Evolutionary conservation across 2,113 vertebrate species (phyloP).

Genomic region (Dasyprocta punctata): DNA sequence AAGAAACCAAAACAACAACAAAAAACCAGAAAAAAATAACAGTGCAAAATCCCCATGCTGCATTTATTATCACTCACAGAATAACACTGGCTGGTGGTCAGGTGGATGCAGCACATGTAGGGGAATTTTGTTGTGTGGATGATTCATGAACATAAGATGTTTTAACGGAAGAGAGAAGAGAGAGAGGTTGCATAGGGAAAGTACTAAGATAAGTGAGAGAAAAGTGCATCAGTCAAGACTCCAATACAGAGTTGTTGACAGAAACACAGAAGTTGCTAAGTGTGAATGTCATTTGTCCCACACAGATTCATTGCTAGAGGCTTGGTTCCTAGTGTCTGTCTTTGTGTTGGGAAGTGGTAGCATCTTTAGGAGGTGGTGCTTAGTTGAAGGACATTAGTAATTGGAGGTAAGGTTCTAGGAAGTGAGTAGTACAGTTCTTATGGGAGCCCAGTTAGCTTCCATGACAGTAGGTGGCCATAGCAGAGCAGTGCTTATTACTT

Average conservation of each 20-base stretch:
- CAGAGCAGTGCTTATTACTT: background rate
- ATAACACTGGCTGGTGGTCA: background rate
- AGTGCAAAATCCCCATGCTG: background rate
- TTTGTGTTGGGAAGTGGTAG: background rate
- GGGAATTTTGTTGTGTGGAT: background rate
- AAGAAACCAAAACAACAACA: too few species aligned
- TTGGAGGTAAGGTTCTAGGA: too few species aligned
- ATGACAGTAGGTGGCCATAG: too few species aligned
- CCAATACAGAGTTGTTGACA: background rate
- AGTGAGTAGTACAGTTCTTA: background rate
- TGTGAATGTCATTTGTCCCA: too few species aligned
- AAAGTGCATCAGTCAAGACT: background rate
- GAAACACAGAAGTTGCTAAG: background rate
- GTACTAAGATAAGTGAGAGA: accelerated
- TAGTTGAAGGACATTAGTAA: background rate
- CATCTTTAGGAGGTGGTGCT: background rate
- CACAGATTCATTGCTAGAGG: background rate
- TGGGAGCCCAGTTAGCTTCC: background rate
- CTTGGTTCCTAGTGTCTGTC: background rate
- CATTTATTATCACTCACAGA: background rate
- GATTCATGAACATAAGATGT: background rate
- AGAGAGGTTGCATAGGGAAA: background rate
- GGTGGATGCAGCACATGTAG: background rate
- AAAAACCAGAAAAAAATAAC: background rate
- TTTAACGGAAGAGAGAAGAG: background rate